A percentile compares a stretch with the other conserved stretches of the same genome.
phyloP scores from a whole-genome alignment of 2,888 invertebrate genomes.

The Loripinus fragilis region DNA sequence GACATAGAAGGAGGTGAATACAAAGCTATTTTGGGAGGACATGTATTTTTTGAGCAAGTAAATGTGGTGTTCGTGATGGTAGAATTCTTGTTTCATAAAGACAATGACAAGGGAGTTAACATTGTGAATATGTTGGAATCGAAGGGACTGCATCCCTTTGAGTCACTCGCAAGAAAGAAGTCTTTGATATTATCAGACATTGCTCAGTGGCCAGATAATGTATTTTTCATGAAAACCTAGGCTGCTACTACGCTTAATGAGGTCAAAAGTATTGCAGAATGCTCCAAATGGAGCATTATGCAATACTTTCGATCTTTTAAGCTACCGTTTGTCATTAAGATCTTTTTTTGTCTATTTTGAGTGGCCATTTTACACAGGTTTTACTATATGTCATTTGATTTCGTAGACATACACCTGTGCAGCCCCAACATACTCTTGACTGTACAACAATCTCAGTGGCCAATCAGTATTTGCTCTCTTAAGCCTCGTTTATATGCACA shows the following conservation, averaged over 20 bases:
- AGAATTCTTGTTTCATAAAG: slow-evolving; percentile 23
- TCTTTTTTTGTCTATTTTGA: too few species aligned
- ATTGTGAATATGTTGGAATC: slow-evolving; percentile 15
- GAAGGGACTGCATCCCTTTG: slow-evolving; percentile 4
- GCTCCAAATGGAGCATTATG: too few species aligned
- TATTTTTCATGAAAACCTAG: background rate
- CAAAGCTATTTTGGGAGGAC: background rate
- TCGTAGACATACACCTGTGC: background rate
- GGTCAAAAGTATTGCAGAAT: too few species aligned
- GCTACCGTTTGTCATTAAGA: too few species aligned
- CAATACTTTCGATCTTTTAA: too few species aligned
- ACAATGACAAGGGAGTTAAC: slow-evolving; percentile 8
- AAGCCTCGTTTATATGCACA: too few species aligned
- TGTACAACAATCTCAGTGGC: too few species aligned
- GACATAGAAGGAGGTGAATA: slow-evolving; percentile 24
- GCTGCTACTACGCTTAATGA: too few species aligned
- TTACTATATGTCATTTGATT: background rate
- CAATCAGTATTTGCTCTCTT: too few species aligned
- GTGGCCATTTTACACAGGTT: too few species aligned
- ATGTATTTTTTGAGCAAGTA: slow-evolving; percentile 19
- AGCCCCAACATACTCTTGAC: too few species aligned
- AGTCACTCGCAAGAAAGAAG: background rate
- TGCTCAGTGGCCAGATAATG: too few species aligned
- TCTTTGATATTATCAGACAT: background rate
- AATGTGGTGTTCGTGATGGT: slow-evolving; percentile 12